Evolutionary conservation across 2,113 vertebrate genomes (phyloP).

Genomic region (Brachyhypopomus occidentalis): DNA sequence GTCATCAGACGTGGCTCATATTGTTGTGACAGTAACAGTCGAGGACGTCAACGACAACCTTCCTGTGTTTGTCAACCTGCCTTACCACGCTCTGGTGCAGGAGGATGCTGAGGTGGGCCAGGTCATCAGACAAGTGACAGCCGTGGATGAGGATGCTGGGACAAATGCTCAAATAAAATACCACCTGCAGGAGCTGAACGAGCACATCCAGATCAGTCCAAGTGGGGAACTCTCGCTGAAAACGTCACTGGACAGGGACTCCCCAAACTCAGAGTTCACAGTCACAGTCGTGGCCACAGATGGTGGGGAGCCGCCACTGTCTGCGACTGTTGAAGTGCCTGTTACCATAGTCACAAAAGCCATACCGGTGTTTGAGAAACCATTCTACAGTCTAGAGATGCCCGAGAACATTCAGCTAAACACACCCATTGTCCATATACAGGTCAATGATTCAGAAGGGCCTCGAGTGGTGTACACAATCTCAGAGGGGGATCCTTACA

Average conservation of each 20-base stretch:
- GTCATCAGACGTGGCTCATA: slow-evolving; percentile 79
- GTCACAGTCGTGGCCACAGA: slow-evolving; percentile 86
- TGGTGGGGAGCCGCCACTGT: slow-evolving; percentile 83
- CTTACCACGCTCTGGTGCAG: slow-evolving; percentile 89
- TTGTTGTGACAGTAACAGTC: slow-evolving; percentile 83
- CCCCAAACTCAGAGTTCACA: slow-evolving; percentile 84
- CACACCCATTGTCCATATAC: slow-evolving; percentile 89
- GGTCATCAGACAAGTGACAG: slow-evolving; percentile 82
- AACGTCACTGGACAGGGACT: slow-evolving; percentile 84
- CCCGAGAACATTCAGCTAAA: slow-evolving; percentile 88
- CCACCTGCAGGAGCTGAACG: slow-evolving; percentile 83
- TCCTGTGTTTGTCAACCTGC: slow-evolving; percentile 90
- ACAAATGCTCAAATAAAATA: slow-evolving; percentile 85
- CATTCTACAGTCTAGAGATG: slow-evolving; percentile 94
- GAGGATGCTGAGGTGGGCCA: slow-evolving; percentile 85
- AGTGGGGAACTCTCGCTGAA: slow-evolving; percentile 86
- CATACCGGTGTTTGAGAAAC: slow-evolving; percentile 92
- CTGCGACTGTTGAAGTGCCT: slow-evolving; percentile 83
- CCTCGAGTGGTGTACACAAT: slow-evolving; percentile 93
- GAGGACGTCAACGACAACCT: slow-evolving; percentile 92
- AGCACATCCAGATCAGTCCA: slow-evolving; percentile 85
- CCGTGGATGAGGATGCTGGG: slow-evolving; percentile 85
- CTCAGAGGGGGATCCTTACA: slow-evolving; percentile 90
- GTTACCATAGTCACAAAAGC: slow-evolving; percentile 91
- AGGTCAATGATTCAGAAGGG: slow-evolving; percentile 92